Conservation (phyloP, 2,888 invertebrate genomes). For the Stenurella melanura region DNA sequence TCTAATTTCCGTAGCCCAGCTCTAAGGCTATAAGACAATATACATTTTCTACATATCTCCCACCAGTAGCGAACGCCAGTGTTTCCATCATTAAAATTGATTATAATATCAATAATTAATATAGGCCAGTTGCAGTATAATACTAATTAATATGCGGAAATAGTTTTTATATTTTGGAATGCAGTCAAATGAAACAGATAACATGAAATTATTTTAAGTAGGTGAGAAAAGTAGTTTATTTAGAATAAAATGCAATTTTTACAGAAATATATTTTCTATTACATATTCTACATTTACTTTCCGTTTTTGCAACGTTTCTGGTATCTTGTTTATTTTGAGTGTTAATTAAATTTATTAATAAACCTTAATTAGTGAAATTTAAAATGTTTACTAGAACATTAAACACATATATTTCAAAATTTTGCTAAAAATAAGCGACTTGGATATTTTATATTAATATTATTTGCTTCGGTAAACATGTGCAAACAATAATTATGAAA, state of each 20-base stretch:
- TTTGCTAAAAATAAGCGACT: constrained; percentile 21
- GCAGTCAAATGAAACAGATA: constrained; percentile 8
- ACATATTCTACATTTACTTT: constrained; percentile 28
- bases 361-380: constrained; percentile 12
- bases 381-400: constrained; percentile 33
- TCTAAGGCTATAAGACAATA: too few species aligned
- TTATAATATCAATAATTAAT: constrained; percentile 30
- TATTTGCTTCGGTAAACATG: constrained; percentile 24
- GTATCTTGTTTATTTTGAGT: constrained; percentile 13
- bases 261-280: constrained; percentile 11
- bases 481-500: constrained; percentile 19
- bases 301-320: constrained; percentile 32
- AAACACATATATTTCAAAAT: constrained; percentile 19
- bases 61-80: not conserved
- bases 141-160: constrained; percentile 28
- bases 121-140: not conserved
- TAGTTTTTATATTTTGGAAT: constrained; percentile 20
- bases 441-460: constrained; percentile 23
- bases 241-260: constrained; percentile 15
- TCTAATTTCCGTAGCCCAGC: too few species aligned
- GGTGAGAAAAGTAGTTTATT: constrained; percentile 32
- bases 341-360: constrained; percentile 32
- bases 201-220: constrained; percentile 28
- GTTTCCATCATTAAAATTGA: constrained; percentile 16
- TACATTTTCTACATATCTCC: not conserved